phyloP scores from a whole-genome alignment of 2,888 invertebrate genomes.

The Aelia acuminata region DNA sequence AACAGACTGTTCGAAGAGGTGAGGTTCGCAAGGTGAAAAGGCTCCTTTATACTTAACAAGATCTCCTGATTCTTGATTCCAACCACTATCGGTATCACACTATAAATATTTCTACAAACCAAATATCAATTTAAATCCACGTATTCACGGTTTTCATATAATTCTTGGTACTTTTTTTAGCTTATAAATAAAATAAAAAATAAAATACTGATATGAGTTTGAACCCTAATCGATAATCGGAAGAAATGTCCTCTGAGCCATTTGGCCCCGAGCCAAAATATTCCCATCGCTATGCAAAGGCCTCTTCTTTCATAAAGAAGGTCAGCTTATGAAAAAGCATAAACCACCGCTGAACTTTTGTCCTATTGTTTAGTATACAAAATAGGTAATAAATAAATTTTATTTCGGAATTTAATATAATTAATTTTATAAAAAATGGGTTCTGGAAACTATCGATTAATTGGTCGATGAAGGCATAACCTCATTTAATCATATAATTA shows the following conservation, averaged over 20 bases:
- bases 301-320: background rate
- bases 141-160: background rate
- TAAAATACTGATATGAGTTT: background rate
- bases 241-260: background rate
- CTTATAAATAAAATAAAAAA: background rate
- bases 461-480: no score
- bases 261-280: background rate
- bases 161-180: no score
- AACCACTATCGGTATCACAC: no score
- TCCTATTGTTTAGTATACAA: background rate
- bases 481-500: no score
- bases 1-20: no score
- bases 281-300: constrained; percentile 7
- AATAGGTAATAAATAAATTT: background rate
- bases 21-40: no score
- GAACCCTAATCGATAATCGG: background rate
- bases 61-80: no score
- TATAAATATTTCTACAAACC: no score
- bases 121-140: no score
- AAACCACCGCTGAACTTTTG: background rate
- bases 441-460: no score
- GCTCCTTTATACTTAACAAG: no score
- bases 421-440: no score
- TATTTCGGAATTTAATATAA: background rate
- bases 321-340: background rate